Percentiles rank a stretch among this genome's conserved stretches.
These are phyloP conservation scores for Ophraella communa DNA, from an alignment of 2,888 invertebrate species.

Conservation along the genomic window DNA sequence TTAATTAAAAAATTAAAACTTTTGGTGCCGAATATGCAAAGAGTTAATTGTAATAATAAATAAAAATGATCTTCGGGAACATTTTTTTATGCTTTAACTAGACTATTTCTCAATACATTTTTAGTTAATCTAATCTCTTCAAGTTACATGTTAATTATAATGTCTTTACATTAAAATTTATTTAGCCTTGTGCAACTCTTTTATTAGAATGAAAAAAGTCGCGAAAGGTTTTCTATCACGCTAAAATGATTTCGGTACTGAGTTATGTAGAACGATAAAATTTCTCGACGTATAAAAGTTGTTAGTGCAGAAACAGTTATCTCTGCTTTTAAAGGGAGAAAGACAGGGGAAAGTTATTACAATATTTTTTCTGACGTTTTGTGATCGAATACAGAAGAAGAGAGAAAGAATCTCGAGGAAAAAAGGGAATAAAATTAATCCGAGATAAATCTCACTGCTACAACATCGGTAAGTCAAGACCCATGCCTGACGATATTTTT, in stretches of 20 bases:
- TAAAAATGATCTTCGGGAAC: no score
- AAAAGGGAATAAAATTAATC: slow-evolving; percentile 22
- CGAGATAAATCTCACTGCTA: slow-evolving; percentile 17
- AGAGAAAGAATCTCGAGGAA: slow-evolving; percentile 2
- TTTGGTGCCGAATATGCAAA: no score
- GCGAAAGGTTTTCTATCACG: not conserved
- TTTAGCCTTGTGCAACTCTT: not conserved
- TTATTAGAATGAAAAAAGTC: not conserved
- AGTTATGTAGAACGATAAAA: slow-evolving; percentile 14
- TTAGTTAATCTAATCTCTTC: not conserved
- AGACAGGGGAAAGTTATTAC: slow-evolving; percentile 15
- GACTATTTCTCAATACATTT: no score
- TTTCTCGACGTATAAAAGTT: slow-evolving; percentile 9
- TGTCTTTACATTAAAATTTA: not conserved
- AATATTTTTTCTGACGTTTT: slow-evolving; percentile 16
- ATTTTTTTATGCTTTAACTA: no score
- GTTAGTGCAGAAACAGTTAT: slow-evolving; percentile 18
- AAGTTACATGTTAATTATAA: no score
- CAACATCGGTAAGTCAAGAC: slow-evolving; percentile 21
- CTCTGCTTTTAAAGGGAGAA: slow-evolving; percentile 8
- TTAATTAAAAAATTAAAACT: no score
- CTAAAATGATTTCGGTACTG: not conserved
- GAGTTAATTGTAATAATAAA: no score
- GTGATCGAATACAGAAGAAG: slow-evolving; percentile 7
- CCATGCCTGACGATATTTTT: slow-evolving; percentile 23